Evolutionary conservation across 35 echinoderm and acorn worm species (phyloP).

Genomic region (Strongylocentrotus purpuratus): DNA sequence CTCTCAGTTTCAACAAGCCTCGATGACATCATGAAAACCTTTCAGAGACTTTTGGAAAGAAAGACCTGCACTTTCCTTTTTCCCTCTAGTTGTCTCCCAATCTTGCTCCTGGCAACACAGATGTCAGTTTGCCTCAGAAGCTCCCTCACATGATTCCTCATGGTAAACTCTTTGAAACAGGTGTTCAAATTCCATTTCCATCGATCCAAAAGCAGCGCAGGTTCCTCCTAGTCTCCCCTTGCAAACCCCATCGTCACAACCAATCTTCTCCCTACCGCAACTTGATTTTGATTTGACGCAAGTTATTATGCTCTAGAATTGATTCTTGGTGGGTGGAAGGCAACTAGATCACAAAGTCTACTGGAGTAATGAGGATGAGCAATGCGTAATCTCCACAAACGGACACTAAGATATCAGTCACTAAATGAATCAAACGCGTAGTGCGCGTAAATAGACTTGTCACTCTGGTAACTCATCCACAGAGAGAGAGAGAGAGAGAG

Average conservation of each 20-base stretch:
- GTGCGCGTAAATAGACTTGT: background rate
- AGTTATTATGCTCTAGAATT: background rate
- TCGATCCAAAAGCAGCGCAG: background rate
- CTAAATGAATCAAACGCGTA: background rate
- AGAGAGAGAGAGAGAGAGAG: background rate
- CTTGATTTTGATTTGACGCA: background rate
- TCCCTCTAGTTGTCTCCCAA: background rate
- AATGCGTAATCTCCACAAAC: background rate
- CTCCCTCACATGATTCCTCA: background rate
- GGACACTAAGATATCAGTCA: background rate
- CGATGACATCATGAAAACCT: background rate
- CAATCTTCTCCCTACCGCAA: background rate
- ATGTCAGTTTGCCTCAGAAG: background rate
- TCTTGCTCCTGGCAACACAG: background rate
- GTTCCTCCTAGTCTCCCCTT: background rate
- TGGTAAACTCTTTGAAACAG: background rate
- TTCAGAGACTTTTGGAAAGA: too few relatives aligned
- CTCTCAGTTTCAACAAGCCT: background rate
- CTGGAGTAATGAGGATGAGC: background rate
- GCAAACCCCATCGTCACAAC: background rate
- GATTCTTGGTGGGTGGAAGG: background rate
- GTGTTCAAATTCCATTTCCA: background rate
- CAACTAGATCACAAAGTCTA: background rate
- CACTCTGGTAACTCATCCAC: conserved; percentile 7
- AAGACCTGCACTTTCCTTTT: conserved; percentile 7